phyloP scores from a whole-genome alignment of 2,888 invertebrate genomes.

The Octonoba sinensis region DNA sequence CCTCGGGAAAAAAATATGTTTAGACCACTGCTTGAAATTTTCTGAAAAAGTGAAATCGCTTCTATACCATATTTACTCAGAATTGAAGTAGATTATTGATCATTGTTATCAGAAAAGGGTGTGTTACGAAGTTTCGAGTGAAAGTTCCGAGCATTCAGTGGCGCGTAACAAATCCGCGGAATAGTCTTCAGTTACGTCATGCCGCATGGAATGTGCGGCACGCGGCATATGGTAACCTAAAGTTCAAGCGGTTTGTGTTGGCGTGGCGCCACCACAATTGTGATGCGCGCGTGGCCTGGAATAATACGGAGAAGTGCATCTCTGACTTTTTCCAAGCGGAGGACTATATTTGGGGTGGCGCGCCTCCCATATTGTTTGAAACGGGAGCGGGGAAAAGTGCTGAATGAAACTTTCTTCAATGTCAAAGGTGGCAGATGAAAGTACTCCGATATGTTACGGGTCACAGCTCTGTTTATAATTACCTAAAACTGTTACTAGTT shows the following conservation, averaged over 20 bases:
- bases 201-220: neutral
- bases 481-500: no score
- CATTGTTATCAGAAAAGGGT: no score
- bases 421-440: neutral
- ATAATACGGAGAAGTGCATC: neutral
- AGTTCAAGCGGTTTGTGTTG: conserved; percentile 8
- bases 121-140: no score
- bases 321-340: neutral
- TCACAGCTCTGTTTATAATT: no score
- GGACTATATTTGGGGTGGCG: conserved; percentile 6
- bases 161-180: no score
- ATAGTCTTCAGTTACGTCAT: no score
- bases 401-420: conserved; percentile 1
- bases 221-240: conserved; percentile 3
- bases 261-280: neutral
- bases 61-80: no score
- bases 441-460: neutral
- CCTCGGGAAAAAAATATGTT: no score
- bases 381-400: conserved; percentile 1
- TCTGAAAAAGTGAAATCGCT: no score
- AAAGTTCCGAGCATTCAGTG: no score
- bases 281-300: neutral
- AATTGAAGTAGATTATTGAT: no score
- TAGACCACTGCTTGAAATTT: no score
- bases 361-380: neutral